Base-by-base conservation (phyloP, 2,888 invertebrate species). In the Limnephilus lunatus region DNA sequence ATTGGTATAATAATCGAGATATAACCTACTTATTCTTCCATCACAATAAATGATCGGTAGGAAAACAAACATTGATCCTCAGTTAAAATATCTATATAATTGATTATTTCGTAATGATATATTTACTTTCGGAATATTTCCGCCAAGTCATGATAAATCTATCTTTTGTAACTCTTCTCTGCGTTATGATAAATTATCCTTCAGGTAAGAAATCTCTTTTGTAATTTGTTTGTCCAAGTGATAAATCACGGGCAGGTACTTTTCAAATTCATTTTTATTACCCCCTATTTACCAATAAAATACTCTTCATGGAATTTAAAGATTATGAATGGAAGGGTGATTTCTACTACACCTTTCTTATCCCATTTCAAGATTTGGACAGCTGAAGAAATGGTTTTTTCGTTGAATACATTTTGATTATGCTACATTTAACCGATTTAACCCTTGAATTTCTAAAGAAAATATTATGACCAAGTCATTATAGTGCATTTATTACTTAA, bases 111-210 rank as follows among this genome's bases (percentile, higher is more conserved):
- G 48, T 48, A 53, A 87, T 87, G 87, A 87, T 87, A 87, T 87
- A 87, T 87, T 87, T 87, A 87, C 53, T 87, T 53, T 31, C 48
- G 7, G n/a, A 87, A 14, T 53, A 48, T 87, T 87, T 53, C 30
- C 53, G 48, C 30, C 53, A 31, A 87, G 87, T 87, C 68, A 87
- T 87, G 87, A 87, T 87, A 53, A 87, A 87, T 87, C 86, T 30
- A 30, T 86, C 53, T 53, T 44, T 31, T 87, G 32, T 39, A 39
- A 87, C 48, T 87, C 85, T 31, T 83, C 32, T 31, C 48, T 19
- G 19, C 25, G 53, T 53, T 48, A 25, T 31, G 87, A 87, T 48
- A 48, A 87, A 87, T 87, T 87, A 68, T 85, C 85, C 25, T 39
- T 39, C 39, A 39, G 85, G 85, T 85, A 85, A 39, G 35, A 85